These are phyloP conservation scores for Albula goreensis DNA, from an alignment of 2,113 vertebrate species.

Conservation along the genomic window DNA sequence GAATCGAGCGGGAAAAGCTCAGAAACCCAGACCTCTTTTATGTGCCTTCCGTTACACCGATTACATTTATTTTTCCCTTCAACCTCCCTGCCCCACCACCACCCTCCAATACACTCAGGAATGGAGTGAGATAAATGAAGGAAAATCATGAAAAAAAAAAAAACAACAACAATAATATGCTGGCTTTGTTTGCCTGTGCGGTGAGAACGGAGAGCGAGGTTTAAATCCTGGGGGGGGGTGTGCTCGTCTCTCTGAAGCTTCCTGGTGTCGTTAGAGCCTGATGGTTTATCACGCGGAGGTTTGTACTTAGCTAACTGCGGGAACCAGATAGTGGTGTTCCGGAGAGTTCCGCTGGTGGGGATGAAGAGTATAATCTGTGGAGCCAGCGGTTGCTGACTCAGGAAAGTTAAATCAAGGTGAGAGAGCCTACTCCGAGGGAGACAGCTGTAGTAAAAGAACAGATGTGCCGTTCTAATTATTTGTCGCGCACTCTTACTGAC, in stretches of 20 bases:
- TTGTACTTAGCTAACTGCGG: not conserved
- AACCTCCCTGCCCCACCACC: not conserved
- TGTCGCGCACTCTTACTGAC: not conserved
- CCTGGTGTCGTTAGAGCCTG: not conserved
- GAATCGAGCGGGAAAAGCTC: not conserved
- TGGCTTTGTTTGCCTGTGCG: not conserved
- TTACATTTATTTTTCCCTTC: not conserved
- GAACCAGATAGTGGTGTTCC: not conserved
- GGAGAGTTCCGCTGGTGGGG: not conserved
- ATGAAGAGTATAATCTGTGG: not conserved
- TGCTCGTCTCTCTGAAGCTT: not conserved
- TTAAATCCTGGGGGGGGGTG: not conserved
- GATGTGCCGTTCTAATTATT: not conserved
- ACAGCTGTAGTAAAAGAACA: not conserved
- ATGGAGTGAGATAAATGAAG: no score
- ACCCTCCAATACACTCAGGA: not conserved
- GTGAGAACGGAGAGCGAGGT: not conserved
- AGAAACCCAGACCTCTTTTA: not conserved
- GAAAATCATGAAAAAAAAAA: not conserved
- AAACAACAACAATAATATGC: no score
- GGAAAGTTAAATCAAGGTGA: constrained; percentile 12
- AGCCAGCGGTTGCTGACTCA: not conserved
- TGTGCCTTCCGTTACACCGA: not conserved
- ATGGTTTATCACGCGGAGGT: not conserved
- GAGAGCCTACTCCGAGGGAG: no score